phyloP scores from a whole-genome alignment of 2,113 vertebrate species.

The Cyprinus carpio region DNA sequence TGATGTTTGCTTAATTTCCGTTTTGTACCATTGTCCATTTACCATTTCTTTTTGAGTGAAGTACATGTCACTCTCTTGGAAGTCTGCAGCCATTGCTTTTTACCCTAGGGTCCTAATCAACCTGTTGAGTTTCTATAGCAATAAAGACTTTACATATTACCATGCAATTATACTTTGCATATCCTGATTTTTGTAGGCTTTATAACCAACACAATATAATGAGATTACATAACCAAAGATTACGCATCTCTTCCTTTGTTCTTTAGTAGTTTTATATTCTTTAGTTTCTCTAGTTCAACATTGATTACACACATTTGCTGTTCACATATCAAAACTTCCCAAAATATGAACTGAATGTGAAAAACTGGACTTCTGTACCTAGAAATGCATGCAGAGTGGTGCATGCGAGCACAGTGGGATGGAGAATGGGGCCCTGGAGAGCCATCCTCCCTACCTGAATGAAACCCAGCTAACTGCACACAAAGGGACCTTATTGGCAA shows the following conservation, averaged over 20 bases:
- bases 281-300: neutral
- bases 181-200: neutral
- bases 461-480: constrained; percentile 54
- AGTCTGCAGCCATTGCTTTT: neutral
- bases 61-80: neutral
- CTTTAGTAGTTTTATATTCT: too few species aligned
- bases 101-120: neutral
- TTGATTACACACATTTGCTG: neutral
- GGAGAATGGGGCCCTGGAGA: constrained; percentile 43
- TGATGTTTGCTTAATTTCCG: neutral
- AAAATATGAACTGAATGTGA: neutral
- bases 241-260: neutral
- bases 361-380: neutral
- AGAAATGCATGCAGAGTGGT: neutral
- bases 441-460: constrained; percentile 57
- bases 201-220: neutral
- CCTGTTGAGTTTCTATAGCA: neutral
- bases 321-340: neutral
- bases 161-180: too few species aligned
- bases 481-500: constrained; percentile 56
- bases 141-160: neutral
- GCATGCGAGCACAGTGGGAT: neutral
- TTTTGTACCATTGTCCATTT: neutral
- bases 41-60: neutral
- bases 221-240: neutral